Percentiles rank a stretch among this genome's conserved stretches.
Evolutionary conservation across 2,888 invertebrate genomes (phyloP).

Genomic region (Phalera bucephala): DNA sequence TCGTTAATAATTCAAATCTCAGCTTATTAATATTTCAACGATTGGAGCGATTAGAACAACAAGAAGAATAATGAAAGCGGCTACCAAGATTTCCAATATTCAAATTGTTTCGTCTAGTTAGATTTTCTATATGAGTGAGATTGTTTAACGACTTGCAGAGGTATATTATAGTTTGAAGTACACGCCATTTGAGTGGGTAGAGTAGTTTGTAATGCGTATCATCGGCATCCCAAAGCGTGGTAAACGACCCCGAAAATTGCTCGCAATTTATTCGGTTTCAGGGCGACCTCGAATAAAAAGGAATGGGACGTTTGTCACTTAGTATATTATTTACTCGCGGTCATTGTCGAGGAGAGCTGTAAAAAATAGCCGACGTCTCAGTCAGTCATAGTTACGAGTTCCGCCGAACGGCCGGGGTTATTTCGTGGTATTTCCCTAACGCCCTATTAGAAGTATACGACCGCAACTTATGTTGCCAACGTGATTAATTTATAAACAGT

Average conservation of each 20-base stretch:
- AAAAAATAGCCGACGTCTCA: constrained; percentile 41
- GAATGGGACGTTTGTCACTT: constrained; percentile 71
- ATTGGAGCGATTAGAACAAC: not conserved
- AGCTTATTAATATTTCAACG: not conserved
- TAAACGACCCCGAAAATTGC: constrained; percentile 76
- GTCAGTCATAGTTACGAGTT: constrained; percentile 33
- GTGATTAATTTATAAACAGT: constrained; percentile 35
- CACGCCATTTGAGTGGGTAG: constrained; percentile 41
- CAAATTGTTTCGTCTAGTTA: too few relatives aligned
- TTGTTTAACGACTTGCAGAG: constrained; percentile 51
- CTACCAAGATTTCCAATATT: constrained; percentile 4
- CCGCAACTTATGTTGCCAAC: constrained; percentile 30
- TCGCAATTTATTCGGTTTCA: constrained; percentile 75
- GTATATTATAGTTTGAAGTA: constrained; percentile 34
- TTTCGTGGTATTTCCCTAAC: constrained; percentile 40
- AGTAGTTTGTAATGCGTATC: constrained; percentile 62
- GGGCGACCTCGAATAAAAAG: constrained; percentile 73
- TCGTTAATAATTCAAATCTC: not conserved
- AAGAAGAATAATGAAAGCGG: not conserved
- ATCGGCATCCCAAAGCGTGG: constrained; percentile 69
- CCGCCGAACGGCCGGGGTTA: constrained; percentile 24
- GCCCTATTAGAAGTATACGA: constrained; percentile 39
- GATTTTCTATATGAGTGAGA: too few relatives aligned
- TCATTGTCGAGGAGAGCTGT: constrained; percentile 39
- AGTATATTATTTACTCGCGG: constrained; percentile 69